Evolutionary conservation across 1,140 invertebrate species (phyloP), one percentile per base, ranked within the genome.

Genomic region (Kradibia gibbosae): DNA sequence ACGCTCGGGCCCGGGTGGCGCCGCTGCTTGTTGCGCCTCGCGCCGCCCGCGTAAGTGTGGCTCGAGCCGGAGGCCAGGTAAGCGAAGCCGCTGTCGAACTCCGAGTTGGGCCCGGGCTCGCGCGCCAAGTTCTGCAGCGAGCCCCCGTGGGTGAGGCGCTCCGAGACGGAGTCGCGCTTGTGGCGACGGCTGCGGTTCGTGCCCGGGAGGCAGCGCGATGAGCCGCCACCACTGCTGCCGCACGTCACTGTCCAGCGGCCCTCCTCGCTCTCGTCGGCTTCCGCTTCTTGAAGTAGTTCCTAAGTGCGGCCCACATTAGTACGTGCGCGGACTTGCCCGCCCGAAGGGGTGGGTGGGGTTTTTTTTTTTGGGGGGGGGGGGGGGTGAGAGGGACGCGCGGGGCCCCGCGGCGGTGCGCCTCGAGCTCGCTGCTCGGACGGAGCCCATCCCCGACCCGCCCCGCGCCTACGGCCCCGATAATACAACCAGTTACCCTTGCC

Each of bases 201-300:
- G 5, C 88, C 87, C 42, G 90, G 88, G 20, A 78, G 55, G 22
- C 75, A 82, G 31, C 81, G 81, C 42, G 65, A 72, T 31, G 73
- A 76, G 39, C 80, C 73, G 60, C 80, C 80, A 42, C 53, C 36
- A 55, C 79, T 62, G 42, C 50, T 50, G 53, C 79, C 72, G 82
- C 86, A 90, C 39, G 86, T 83, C 81, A 90, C 85, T 77, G 87
- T 85, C 78, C 88, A 88, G 86, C 86, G 88, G 82, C 89, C 88
- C 84, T 90, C 91, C 45, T 91, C 88, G 76, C 88, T 89, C 86
- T 93, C 92, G 82, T 93, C 92, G n/a, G 93, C 93, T 87, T 94
- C 93, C 20, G 91, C 93, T 86, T 93, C 91, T 86, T 92, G 91
- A 65, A 94, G 88, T 82, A 94, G 90, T 87, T 93, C 91, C 93